Percentiles rank a stretch among this genome's conserved stretches.
Evolutionary conservation across 2,113 vertebrate genomes (phyloP).

Genomic region (Psittacus erithacus): DNA sequence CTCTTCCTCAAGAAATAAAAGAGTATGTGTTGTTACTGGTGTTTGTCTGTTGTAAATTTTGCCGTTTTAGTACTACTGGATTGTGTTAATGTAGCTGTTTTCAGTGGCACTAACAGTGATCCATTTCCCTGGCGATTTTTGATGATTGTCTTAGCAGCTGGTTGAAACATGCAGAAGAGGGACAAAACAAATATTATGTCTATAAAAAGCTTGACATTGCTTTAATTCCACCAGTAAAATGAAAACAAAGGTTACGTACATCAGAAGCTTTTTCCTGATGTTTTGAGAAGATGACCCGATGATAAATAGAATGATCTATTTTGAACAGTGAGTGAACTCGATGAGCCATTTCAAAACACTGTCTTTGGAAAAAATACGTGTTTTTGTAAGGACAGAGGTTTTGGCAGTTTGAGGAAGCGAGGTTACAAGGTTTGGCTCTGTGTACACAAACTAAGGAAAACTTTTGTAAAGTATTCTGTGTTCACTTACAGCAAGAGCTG

Average conservation of each 20-base stretch:
- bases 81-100: neutral
- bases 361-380: neutral
- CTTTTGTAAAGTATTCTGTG: neutral
- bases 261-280: slow-evolving; percentile 38
- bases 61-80: neutral
- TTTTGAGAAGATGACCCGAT: slow-evolving; percentile 36
- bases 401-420: slow-evolving; percentile 18
- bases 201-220: slow-evolving; percentile 21
- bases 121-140: neutral
- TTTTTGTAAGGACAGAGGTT: slow-evolving; percentile 12
- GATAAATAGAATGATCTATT: slow-evolving; percentile 51
- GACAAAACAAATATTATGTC: slow-evolving; percentile 34
- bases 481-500: neutral
- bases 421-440: slow-evolving; percentile 3
- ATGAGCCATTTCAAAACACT: slow-evolving; percentile 38
- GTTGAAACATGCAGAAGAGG: slow-evolving; percentile 3
- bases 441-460: neutral
- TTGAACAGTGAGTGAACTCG: slow-evolving; percentile 34
- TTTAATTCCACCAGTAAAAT: slow-evolving; percentile 9
- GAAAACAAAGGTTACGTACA: neutral
- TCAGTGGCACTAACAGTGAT: neutral
- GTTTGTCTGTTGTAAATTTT: neutral
- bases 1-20: neutral
- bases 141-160: slow-evolving; percentile 43
- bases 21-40: neutral